Evolutionary conservation across 1,140 invertebrate genomes (phyloP).

Genomic region (Trachymyrmex septentrionalis): DNA sequence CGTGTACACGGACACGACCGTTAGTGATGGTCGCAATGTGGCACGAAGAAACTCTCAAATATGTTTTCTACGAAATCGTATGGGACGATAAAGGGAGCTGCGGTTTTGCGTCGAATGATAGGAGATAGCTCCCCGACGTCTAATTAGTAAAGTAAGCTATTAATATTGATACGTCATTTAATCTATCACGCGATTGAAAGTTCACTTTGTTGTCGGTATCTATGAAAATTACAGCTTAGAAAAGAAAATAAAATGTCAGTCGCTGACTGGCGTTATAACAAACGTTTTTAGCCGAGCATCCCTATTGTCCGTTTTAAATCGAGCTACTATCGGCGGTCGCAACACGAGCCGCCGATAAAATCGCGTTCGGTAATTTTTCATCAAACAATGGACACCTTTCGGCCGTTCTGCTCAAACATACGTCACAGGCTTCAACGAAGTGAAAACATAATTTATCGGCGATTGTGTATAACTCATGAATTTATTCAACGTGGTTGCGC

Average conservation of each 20-base stretch:
- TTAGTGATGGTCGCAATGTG: conserved; percentile 17
- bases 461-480: conserved; percentile 73
- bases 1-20: conserved; percentile 46
- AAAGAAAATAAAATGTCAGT: conserved; percentile 49
- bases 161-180: conserved; percentile 39
- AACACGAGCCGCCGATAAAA: conserved; percentile 37
- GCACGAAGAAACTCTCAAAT: conserved; percentile 45
- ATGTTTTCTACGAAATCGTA: conserved; percentile 46
- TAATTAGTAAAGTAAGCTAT: conserved; percentile 58
- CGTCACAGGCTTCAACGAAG: conserved; percentile 68
- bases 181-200: conserved; percentile 39
- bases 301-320: conserved; percentile 46
- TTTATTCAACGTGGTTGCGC: conserved; percentile 67
- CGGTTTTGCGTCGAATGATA: conserved; percentile 12
- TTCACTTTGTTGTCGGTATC: background rate
- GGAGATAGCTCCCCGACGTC: background rate
- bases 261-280: conserved; percentile 38
- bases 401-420: conserved; percentile 50
- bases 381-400: conserved; percentile 57
- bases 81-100: background rate
- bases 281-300: conserved; percentile 41
- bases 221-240: conserved; percentile 23
- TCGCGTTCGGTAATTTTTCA: conserved; percentile 30
- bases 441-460: conserved; percentile 68
- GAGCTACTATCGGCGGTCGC: conserved; percentile 26